Conservation (phyloP, 2,888 invertebrate genomes). For the Leptopilina syphax region DNA sequence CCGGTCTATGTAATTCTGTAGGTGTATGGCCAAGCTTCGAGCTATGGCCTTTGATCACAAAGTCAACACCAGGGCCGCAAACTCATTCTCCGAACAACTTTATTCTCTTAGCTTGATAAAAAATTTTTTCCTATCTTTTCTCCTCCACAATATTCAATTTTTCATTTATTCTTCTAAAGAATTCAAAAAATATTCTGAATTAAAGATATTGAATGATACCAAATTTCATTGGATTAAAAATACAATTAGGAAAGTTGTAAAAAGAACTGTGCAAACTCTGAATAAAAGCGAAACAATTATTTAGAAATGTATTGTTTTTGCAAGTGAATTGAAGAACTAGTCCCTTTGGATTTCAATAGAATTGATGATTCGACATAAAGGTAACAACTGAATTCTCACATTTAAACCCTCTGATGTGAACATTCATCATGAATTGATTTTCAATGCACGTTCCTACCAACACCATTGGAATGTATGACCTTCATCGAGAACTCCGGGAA, state of each 20-base stretch:
- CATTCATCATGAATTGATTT: constrained; percentile 21
- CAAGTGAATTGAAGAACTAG: not conserved
- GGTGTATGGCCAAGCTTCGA: constrained; percentile 31
- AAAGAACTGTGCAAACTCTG: too few relatives aligned
- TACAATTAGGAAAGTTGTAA: not conserved
- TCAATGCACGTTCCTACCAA: constrained; percentile 29
- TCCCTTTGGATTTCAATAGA: constrained; percentile 3
- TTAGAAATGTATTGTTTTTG: not conserved
- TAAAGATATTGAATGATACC: too few relatives aligned
- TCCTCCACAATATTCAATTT: not conserved
- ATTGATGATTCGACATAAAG: constrained; percentile 9
- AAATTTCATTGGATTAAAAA: not conserved
- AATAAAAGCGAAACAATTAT: not conserved
- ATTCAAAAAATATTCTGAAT: not conserved
- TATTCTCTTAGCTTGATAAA: constrained; percentile 13
- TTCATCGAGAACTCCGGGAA: constrained; percentile 39
- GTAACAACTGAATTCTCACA: not conserved
- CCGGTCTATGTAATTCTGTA: constrained; percentile 32
- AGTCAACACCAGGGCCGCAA: constrained; percentile 31
- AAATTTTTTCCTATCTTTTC: not conserved
- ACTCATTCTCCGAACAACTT: constrained; percentile 17
- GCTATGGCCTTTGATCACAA: constrained; percentile 29
- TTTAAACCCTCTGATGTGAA: not conserved
- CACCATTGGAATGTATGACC: constrained; percentile 18
- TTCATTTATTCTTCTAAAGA: not conserved